A percentile compares a stretch with the other conserved stretches of the same genome.
phyloP scores from a whole-genome alignment of 2,888 invertebrate genomes.

The Chromoteleia sp. region DNA sequence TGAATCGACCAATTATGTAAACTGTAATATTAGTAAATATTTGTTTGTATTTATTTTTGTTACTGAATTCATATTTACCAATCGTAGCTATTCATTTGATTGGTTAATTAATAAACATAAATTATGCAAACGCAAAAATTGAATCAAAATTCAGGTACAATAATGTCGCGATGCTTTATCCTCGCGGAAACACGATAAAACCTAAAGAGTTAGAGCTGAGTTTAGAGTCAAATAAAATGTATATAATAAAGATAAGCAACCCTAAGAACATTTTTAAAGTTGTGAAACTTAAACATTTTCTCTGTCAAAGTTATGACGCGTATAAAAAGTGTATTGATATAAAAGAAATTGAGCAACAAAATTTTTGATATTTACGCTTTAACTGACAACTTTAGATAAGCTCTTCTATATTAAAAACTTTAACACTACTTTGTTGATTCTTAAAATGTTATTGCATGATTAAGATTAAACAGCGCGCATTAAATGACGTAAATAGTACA shows the following conservation, averaged over 20 bases:
- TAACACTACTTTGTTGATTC: conserved; percentile 18
- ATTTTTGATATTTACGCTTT: conserved; percentile 44
- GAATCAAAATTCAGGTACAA: conserved; percentile 4
- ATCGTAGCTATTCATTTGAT: no score
- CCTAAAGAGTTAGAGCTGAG: conserved; percentile 46
- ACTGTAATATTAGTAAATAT: no score
- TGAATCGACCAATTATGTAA: no score
- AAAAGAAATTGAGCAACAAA: conserved; percentile 53
- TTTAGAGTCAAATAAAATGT: conserved; percentile 62
- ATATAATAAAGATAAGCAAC: conserved; percentile 65
- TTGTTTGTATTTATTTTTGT: conserved; percentile 5
- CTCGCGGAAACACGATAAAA: conserved; percentile 45
- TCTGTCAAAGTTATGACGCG: conserved; percentile 36
- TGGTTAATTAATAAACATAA: no score
- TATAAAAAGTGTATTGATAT: conserved; percentile 56
- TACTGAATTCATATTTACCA: no score
- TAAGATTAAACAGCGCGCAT: no score
- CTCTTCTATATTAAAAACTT: conserved; percentile 26
- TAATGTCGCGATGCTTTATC: conserved; percentile 32
- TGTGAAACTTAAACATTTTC: conserved; percentile 58
- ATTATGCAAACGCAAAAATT: not conserved
- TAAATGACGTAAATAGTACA: no score
- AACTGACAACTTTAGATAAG: conserved; percentile 43
- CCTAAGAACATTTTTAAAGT: conserved; percentile 60
- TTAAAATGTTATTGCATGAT: conserved; percentile 6